Conservation (phyloP, 1,140 invertebrate species). For the Oncopodura yosiiana region DNA sequence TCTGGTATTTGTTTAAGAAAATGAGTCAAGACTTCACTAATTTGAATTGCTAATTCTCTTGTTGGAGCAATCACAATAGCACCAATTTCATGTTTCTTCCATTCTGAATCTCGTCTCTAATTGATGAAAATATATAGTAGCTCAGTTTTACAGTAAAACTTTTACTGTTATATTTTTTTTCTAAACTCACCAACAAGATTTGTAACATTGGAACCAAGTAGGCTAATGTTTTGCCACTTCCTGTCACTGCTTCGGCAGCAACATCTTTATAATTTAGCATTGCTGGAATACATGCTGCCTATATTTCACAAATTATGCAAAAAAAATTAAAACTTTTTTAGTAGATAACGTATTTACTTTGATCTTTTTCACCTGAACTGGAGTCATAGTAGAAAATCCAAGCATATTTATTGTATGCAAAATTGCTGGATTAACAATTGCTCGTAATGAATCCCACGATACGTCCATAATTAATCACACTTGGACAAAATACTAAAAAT, state of each 20-base stretch:
- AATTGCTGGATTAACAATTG: neutral
- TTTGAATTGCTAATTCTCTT: slow-evolving; percentile 83
- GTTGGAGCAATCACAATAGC: slow-evolving; percentile 87
- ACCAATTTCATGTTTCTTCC: slow-evolving; percentile 70
- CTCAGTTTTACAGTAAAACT: slow-evolving; percentile 1
- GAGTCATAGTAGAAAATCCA: slow-evolving; percentile 48
- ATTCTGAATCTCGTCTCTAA: slow-evolving; percentile 44
- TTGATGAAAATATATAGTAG: slow-evolving; percentile 2
- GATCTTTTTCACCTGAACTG: slow-evolving; percentile 50
- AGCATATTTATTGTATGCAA: neutral
- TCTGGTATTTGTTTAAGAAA: slow-evolving; percentile 44
- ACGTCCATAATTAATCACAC: no score
- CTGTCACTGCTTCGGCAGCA: slow-evolving; percentile 91
- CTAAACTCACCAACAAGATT: slow-evolving; percentile 56
- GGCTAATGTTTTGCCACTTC: slow-evolving; percentile 91
- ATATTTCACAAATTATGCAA: slow-evolving; percentile 10
- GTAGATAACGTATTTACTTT: slow-evolving; percentile 11
- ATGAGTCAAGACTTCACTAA: slow-evolving; percentile 57
- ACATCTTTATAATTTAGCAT: slow-evolving; percentile 86
- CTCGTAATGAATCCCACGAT: no score
- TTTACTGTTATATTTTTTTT: neutral
- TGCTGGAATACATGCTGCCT: slow-evolving; percentile 84
- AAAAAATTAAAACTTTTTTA: slow-evolving; percentile 9
- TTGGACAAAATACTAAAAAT: no score
- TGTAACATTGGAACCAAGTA: slow-evolving; percentile 86